Conservation (phyloP, 2,797 vertebrate species). For the Sebastes reedi region DNA sequence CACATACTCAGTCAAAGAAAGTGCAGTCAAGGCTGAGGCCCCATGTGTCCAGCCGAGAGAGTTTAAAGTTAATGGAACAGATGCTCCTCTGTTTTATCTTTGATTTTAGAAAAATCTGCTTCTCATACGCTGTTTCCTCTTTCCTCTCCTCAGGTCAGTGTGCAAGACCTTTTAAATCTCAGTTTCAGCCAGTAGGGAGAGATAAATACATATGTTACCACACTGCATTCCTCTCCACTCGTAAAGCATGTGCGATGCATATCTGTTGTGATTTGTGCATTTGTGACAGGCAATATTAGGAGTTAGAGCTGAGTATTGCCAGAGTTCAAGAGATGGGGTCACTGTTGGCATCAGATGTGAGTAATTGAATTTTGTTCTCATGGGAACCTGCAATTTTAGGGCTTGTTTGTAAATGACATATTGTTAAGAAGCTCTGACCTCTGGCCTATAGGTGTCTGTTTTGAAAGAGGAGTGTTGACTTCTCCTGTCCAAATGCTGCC, state of each 20-base stretch:
- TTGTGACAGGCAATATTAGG: constrained; percentile 21
- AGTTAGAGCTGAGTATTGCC: not conserved
- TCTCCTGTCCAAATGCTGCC: constrained; percentile 20
- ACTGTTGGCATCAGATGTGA: constrained; percentile 6
- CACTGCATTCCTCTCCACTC: constrained; percentile 9
- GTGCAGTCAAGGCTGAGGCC: not conserved
- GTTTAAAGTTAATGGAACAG: constrained; percentile 22
- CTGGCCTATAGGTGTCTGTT: constrained; percentile 2
- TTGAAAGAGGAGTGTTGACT: constrained; percentile 28
- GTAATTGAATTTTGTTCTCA: not conserved
- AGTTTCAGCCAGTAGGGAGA: not conserved
- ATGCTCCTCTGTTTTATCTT: constrained; percentile 1
- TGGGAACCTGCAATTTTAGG: constrained; percentile 3
- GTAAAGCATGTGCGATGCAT: not conserved
- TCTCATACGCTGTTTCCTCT: not conserved
- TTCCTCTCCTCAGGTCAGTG: not conserved
- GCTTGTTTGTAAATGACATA: not conserved
- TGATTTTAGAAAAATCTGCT: constrained; percentile 1
- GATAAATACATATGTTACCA: constrained; percentile 15
- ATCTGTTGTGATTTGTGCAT: constrained; percentile 13
- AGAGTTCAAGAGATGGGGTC: constrained; percentile 12
- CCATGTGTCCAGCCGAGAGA: not conserved
- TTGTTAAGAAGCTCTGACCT: not conserved
- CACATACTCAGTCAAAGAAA: not conserved
- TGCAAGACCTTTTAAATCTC: not conserved